Evolutionary conservation across 2,797 vertebrate species (phyloP), one percentile per base, ranked within the genome.

Genomic region (Sebastes goodei): DNA sequence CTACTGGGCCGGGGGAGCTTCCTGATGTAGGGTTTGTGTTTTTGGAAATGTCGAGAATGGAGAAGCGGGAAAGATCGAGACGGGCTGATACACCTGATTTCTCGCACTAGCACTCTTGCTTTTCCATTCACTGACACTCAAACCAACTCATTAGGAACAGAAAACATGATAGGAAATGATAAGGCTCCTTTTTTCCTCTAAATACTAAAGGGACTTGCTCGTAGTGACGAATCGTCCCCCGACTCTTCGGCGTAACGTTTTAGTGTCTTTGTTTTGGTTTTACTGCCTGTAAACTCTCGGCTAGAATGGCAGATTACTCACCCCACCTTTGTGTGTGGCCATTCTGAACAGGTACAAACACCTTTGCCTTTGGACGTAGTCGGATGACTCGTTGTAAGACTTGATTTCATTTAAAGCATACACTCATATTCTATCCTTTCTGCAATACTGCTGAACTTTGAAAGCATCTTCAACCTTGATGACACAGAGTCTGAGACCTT

Each of bases 1-100:
- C 78, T 61, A 52, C 74, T 74, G 84, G 86, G 82, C 70, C 11
- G 29, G 8, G 21, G 33, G n/a, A 71, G 78, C 86, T 71, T 92
- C 87, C 73, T 55, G 75, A 81, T 69, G 74, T 68, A 14, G 9
- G 67, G n/a, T n/a, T n/a, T n/a, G n/a, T n/a, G n/a, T n/a, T n/a
- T n/a, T n/a, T n/a, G n/a, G n/a, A n/a, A n/a, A n/a, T n/a, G n/a
- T n/a, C n/a, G n/a, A 49, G 67, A 84, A 86, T 63, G 42, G 59
- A 77, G 70, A 86, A 75, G 80, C 66, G 64, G 79, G 71, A 84
- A 80, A 69, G 73, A 63, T 53, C 0, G 1, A 84, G 82, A 89
- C 46, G 33, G 27, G 59, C 21, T 42, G 76, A 79, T 71, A 63
- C 2, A 27, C 4, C 23, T 0, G 12, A 30, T 62, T 63, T 68